Evolutionary conservation across 2,797 vertebrate genomes (phyloP), one percentile per base, ranked within the genome.

Genomic region (Aeoliscus strigatus): DNA sequence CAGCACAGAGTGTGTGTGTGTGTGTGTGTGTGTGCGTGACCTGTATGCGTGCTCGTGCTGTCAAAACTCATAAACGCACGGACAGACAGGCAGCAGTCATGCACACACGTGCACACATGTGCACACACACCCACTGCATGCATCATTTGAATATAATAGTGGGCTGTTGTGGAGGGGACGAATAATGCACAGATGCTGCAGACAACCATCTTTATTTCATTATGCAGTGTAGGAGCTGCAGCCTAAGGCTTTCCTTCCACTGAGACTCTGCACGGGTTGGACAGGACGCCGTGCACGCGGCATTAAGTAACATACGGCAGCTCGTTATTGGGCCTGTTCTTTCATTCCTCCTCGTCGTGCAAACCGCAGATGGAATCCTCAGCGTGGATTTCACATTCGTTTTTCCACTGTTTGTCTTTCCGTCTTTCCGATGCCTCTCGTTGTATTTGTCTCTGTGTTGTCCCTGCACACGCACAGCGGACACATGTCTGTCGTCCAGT

Each of bases 121-220:
- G 6, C 14, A 21, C 39, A 32, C 41, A 28, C 10, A 30, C 12
- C 21, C 38, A 6, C 46, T 74, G 51, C 70, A 77, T 75, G 66
- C 78, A 76, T 75, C 60, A 77, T 79, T 83, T 81, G 45, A 80
- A 79, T 74, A 69, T 73, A 78, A 87, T 78, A 82, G 41, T 52
- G 36, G 46, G 53, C 27, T 77, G 59, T 76, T 80, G 73, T 79
- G 56, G 49, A 49, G 47, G 42, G 47, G 51, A 71, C 55, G 37
- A 78, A 75, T 63, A 65, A 70, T 57, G 26, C 49, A 40, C 53
- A 51, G 47, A 45, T 59, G 13, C 34, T 55, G 53, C 47, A 43
- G 18, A 42, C 52, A 53, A 47, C 17, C 70, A 80, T 80, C 49
- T 79, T 84, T 85, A 51, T 81, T 81, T 74, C 51, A 79, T 77